Percentiles rank a stretch among this genome's conserved stretches.
These are phyloP conservation scores for Lipophrys pholis DNA, from an alignment of 2,113 vertebrate genomes.

Conservation along the genomic window DNA sequence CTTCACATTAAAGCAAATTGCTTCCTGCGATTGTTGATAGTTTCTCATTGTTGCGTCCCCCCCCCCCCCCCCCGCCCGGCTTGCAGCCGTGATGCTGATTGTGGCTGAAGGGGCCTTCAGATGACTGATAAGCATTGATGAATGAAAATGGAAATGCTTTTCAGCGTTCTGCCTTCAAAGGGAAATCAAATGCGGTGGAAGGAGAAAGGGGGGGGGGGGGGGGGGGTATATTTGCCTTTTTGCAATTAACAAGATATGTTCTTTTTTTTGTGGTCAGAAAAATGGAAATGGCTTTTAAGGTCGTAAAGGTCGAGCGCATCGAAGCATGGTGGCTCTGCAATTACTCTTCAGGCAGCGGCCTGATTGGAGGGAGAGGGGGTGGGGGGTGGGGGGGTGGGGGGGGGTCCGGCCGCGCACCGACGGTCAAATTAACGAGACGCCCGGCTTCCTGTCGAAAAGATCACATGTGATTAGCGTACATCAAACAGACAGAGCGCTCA, in stretches of 20 bases:
- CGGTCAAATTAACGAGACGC: constrained; percentile 79
- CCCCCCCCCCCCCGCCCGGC: constrained; percentile 1
- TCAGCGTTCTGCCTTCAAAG: constrained; percentile 79
- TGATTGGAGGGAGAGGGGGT: constrained; percentile 62
- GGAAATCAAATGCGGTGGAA: constrained; percentile 67
- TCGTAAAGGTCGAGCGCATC: constrained; percentile 85
- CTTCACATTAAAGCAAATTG: constrained; percentile 71
- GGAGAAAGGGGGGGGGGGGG: constrained; percentile 27
- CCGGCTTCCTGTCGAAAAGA: constrained; percentile 83
- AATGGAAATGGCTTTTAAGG: constrained; percentile 86
- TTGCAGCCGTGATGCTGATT: constrained; percentile 65
- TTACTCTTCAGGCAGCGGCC: constrained; percentile 80
- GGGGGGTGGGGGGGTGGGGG: not conserved
- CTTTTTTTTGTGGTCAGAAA: constrained; percentile 79
- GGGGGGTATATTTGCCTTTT: constrained; percentile 78
- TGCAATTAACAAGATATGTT: constrained; percentile 85
- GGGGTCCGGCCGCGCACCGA: constrained; percentile 66
- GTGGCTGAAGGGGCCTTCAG: constrained; percentile 72
- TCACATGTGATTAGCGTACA: constrained; percentile 82
- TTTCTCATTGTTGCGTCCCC: constrained; percentile 58
- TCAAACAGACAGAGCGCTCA: constrained; percentile 79
- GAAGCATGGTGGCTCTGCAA: constrained; percentile 83
- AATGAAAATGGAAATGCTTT: constrained; percentile 84
- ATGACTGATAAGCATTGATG: constrained; percentile 82
- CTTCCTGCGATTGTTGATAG: constrained; percentile 57